Evolutionary conservation across 2,113 vertebrate genomes (phyloP).

Genomic region (Pelecanoides urinatrix): DNA sequence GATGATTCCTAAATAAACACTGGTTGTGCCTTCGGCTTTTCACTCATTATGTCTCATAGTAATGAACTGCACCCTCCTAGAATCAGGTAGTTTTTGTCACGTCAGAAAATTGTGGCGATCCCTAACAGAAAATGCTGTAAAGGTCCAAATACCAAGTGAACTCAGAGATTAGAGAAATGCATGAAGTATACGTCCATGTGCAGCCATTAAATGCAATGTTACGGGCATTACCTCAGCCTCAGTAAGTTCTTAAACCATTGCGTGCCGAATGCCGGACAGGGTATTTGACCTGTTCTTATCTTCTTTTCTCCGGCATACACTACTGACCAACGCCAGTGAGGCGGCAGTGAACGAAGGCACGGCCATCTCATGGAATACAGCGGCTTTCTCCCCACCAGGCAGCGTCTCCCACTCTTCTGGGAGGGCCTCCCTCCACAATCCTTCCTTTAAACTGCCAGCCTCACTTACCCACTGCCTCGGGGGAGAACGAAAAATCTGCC

Average conservation of each 20-base stretch:
- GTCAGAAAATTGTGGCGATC: not conserved
- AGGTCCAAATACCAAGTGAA: not conserved
- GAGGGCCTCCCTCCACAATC: not conserved
- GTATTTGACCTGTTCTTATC: not conserved
- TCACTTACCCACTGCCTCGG: not conserved
- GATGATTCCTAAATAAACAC: not conserved
- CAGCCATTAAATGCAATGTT: not conserved
- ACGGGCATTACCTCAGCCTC: not conserved
- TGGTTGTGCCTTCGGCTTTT: not conserved
- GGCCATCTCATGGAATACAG: not conserved
- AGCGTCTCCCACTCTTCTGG: not conserved
- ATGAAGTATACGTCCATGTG: not conserved
- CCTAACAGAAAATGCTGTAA: not conserved
- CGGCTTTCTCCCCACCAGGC: not conserved
- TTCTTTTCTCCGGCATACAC: rapidly evolving
- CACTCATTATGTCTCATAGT: not conserved
- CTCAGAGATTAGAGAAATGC: not conserved
- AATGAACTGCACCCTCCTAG: not conserved
- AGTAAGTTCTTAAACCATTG: not conserved
- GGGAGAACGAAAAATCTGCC: not conserved
- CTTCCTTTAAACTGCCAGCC: not conserved
- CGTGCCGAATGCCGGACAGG: not conserved
- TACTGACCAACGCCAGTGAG: not conserved
- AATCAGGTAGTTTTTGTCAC: not conserved
- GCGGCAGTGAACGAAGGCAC: rapidly evolving